Evolutionary conservation across 2,888 invertebrate species (phyloP), one percentile per base, ranked within the genome.

Genomic region (Gasteruption jaculator): DNA sequence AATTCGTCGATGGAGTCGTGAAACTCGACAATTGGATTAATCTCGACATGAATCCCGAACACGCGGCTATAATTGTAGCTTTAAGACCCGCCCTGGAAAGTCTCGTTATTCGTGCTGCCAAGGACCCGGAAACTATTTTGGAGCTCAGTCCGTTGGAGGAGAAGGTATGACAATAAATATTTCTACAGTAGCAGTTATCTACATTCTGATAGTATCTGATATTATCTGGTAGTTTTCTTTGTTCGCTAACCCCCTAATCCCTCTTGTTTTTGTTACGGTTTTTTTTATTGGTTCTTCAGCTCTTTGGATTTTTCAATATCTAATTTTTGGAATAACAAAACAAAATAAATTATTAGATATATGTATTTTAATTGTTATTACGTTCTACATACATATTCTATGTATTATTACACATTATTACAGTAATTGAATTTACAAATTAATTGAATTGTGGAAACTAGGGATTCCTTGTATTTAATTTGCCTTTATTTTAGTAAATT

Each of bases 21-120:
- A 80, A 86, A 1, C 71, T 97, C 3, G 97, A 97, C 72, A 90
- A 91, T 67, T 96, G 96, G 95, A 80, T 97, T 33, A 92, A 91
- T 71, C 76, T 97, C 44, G 80, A 86, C 10, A 93, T 96, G 83
- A 77, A 85, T 41, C 82, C 88, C 0, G 68, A 75, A 24, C 69
- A 82, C 6, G 97, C 96, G 0, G 85, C 92, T 0, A 76, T 83
- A 22, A 79, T 97, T 38, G 82, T 89, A 1, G 88, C 92, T 2
- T 73, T 99, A 5, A 79, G 95, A 20, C 94, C 95, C 1, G 90
- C 90, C 2, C 64, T 97, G 5, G 96, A 97, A 73, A 78, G 82
- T 49, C 74, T 96, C 2, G 83, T 96, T 3, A 81, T 91, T 6
- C 74, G 83, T 41, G 86, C 87, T 1, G 85, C 92, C 2, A 77